Evolutionary conservation across 1,140 invertebrate species (phyloP).

Genomic region (Drosophila saltans): DNA sequence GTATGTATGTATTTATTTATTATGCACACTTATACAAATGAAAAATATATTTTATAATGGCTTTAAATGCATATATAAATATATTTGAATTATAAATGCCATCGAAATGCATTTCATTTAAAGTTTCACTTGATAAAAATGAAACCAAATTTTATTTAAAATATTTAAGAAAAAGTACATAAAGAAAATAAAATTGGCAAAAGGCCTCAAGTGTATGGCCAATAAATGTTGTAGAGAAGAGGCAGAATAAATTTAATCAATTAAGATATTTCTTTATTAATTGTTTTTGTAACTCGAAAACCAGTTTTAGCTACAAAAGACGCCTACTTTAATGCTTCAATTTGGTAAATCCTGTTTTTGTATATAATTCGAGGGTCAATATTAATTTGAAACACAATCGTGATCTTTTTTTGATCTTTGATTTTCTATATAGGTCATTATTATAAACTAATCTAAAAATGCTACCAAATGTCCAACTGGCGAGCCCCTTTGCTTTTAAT

Average conservation of each 20-base stretch:
- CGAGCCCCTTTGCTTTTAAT: constrained; percentile 9
- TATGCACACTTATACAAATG: not conserved
- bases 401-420: not conserved
- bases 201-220: no score
- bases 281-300: no score
- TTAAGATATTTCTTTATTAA: no score
- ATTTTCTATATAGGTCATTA: not conserved
- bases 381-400: no score
- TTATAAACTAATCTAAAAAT: not conserved
- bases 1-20: not conserved
- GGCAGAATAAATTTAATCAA: no score
- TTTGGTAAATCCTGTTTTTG: no score
- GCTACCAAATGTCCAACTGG: not conserved
- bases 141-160: not conserved
- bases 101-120: not conserved
- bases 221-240: no score
- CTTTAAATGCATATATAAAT: not conserved
- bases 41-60: not conserved
- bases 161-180: not conserved
- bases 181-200: no score
- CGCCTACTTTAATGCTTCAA: no score
- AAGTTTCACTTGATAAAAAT: no score
- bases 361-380: no score
- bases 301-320: no score
- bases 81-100: not conserved